Conservation (phyloP, 2,888 invertebrate species). For the Deroplatys truncata region DNA sequence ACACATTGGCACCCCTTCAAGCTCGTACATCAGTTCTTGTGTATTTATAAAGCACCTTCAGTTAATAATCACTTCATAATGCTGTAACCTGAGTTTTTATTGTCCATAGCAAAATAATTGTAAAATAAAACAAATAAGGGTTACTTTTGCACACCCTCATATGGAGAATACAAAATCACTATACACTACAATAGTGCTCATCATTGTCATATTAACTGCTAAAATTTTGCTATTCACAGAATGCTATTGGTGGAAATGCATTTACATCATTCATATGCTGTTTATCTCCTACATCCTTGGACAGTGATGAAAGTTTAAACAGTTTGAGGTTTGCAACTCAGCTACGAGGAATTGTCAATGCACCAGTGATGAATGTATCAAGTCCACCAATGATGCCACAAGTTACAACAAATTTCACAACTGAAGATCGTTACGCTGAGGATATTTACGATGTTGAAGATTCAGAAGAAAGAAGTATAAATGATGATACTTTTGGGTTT, state of each 20-base stretch:
- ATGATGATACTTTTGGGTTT: slow-evolving; percentile 55
- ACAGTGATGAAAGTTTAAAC: slow-evolving; percentile 64
- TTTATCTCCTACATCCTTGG: slow-evolving; percentile 64
- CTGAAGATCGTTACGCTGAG: slow-evolving; percentile 23
- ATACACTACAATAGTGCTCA: not conserved
- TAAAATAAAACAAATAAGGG: too few relatives aligned
- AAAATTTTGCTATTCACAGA: slow-evolving; percentile 50
- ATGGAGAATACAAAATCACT: too few relatives aligned
- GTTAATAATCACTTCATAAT: too few relatives aligned
- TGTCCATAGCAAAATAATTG: too few relatives aligned
- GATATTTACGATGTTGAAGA: slow-evolving; percentile 25
- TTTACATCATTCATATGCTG: slow-evolving; percentile 70
- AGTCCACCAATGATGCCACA: slow-evolving; percentile 31
- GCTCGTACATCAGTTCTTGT: too few relatives aligned
- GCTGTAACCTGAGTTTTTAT: too few relatives aligned
- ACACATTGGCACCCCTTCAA: too few relatives aligned
- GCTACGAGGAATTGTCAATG: slow-evolving; percentile 64
- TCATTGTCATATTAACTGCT: not conserved
- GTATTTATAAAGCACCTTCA: too few relatives aligned
- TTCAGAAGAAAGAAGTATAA: slow-evolving; percentile 32
- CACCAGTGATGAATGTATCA: slow-evolving; percentile 65
- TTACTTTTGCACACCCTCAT: too few relatives aligned
- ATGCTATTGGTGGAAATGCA: slow-evolving; percentile 72
- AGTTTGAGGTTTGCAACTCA: slow-evolving; percentile 63
- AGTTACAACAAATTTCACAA: slow-evolving; percentile 30